These are phyloP conservation scores for Trichoplusia ni DNA, from an alignment of 1,140 invertebrate species.

Conservation along the genomic window DNA sequence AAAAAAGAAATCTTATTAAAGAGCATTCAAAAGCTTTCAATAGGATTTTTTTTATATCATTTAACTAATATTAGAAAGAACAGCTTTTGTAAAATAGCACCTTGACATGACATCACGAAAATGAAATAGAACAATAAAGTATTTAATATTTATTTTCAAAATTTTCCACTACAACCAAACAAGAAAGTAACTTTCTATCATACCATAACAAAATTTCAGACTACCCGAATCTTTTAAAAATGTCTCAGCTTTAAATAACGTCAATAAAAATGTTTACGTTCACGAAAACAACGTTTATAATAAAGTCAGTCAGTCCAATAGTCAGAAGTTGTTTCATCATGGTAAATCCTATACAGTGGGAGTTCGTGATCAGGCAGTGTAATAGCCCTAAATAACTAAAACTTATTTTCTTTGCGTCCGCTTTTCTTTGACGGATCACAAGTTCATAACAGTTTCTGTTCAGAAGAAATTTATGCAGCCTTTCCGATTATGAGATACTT, in stretches of 20 bases:
- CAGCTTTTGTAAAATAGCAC: too few relatives aligned
- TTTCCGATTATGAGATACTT: background rate
- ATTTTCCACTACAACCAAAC: too few relatives aligned
- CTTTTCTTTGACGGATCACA: background rate
- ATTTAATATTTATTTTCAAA: too few relatives aligned
- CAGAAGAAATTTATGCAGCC: slow-evolving; percentile 20
- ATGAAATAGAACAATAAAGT: too few relatives aligned
- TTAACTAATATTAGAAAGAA: too few relatives aligned
- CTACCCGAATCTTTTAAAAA: too few relatives aligned
- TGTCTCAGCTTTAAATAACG: background rate
- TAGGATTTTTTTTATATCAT: too few relatives aligned
- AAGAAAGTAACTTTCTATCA: too few relatives aligned
- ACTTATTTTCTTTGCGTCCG: slow-evolving; percentile 20
- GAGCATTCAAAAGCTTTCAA: too few relatives aligned
- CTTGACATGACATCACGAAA: too few relatives aligned
- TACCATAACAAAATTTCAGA: too few relatives aligned
- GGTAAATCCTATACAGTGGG: slow-evolving; percentile 26
- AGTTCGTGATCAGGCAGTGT: slow-evolving; percentile 27
- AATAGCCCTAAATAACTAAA: slow-evolving; percentile 25
- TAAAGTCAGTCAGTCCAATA: slow-evolving; percentile 5
- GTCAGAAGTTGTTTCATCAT: slow-evolving; percentile 17
- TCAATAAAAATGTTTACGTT: slow-evolving; percentile 12
- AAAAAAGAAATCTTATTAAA: too few relatives aligned
- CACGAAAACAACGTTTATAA: slow-evolving; percentile 22
- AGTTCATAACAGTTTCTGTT: background rate